Evolutionary conservation across 1,140 invertebrate genomes (phyloP).

Genomic region (Laodelphax striatellus): DNA sequence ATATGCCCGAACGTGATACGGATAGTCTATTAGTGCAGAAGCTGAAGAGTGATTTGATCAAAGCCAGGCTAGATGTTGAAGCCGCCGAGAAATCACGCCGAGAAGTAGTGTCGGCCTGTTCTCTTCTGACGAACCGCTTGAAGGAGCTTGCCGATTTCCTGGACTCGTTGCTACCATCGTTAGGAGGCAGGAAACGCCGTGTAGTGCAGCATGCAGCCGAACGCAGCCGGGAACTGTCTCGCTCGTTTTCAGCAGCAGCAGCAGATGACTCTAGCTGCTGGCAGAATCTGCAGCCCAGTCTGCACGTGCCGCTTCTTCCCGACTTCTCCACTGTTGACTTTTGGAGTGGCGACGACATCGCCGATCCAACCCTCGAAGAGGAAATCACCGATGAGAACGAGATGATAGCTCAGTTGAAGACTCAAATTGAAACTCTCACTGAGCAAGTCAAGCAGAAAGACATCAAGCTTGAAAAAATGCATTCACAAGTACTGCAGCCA

Average conservation of each 20-base stretch:
- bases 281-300: conserved; percentile 9
- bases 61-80: conserved; percentile 31
- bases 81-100: conserved; percentile 36
- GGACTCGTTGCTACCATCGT: conserved; percentile 43
- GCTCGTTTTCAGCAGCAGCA: conserved; percentile 15
- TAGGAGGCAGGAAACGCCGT: conserved; percentile 36
- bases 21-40: conserved; percentile 11
- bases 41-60: conserved; percentile 23
- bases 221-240: conserved; percentile 42
- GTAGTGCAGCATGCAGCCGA: conserved; percentile 41
- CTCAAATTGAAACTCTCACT: conserved; percentile 34
- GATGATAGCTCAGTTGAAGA: conserved; percentile 25
- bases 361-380: neutral
- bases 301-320: conserved; percentile 20
- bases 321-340: conserved; percentile 27
- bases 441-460: conserved; percentile 29
- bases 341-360: conserved; percentile 16
- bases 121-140: conserved; percentile 46
- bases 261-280: conserved; percentile 11
- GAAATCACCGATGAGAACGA: conserved; percentile 2
- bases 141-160: conserved; percentile 59
- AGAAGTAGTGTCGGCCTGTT: conserved; percentile 51
- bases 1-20: conserved; percentile 19
- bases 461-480: neutral
- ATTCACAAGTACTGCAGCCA: neutral